Base-by-base conservation (phyloP, 2,888 invertebrate genomes). In the Nasonia oneida region DNA sequence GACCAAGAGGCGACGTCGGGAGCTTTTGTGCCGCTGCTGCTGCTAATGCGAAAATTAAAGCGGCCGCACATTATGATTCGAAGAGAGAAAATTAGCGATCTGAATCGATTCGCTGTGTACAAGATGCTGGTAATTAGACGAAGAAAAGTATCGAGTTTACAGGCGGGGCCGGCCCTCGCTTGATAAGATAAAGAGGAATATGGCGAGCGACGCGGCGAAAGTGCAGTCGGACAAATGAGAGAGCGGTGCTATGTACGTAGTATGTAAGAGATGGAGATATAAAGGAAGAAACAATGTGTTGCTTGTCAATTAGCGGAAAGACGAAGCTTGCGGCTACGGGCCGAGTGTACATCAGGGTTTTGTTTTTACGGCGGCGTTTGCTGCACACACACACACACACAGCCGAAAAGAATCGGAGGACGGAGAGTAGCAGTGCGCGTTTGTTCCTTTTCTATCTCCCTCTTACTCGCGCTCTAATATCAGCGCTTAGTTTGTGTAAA, bases 281-380 rank as follows among this genome's bases (percentile, higher is more conserved):
- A 84, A 73, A 80, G 85, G 81, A 80, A 89, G 88, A 91, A 90
- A 91, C 92, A 91, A 91, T 92, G 91, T 91, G 89, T 91, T 90
- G 90, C 89, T 90, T 91, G 91, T 90, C 91, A 92, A 92, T 92
- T 92, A 92, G 90, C 88, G 87, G 85, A 87, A 84, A 85, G 87
- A 87, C 85, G 85, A 86, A 83, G 87, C 61, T 47, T 47, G 42
- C 42, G 42, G 42, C 10, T 42, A 10, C 67, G 85, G 76, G 83
- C 81, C 81, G 77, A 77, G 87, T 15, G 15, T 57, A n/a, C 33
- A 83, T 29, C 1, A 29, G 29, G 79, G 71, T 80, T 76, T 84
- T 90, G 89, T 77, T 84, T 90, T 90, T 89, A 90, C 87, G 89
- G 89, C 84, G 84, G 88, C 90, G 90, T 91, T 91, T 91, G 90